phyloP scores from a whole-genome alignment of 2,888 invertebrate genomes.

The Barypeithes pellucidus region DNA sequence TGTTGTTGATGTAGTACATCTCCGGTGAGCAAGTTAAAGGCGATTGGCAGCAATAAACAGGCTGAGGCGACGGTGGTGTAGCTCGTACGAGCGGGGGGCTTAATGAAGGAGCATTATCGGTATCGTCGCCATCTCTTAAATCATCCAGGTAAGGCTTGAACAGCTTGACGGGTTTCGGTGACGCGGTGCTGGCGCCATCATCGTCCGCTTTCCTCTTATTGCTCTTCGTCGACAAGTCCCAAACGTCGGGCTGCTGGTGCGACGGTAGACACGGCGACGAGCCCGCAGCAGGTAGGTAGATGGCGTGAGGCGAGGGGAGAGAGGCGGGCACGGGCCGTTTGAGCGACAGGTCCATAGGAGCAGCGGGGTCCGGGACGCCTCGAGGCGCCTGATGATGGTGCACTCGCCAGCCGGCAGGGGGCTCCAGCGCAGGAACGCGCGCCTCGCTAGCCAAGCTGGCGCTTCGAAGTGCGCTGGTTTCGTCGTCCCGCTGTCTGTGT shows the following conservation, averaged over 20 bases:
- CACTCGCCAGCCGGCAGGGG: conserved; percentile 57
- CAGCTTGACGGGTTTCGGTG: conserved; percentile 79
- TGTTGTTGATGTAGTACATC: conserved; percentile 59
- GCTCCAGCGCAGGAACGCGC: conserved; percentile 64
- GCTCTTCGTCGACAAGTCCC: conserved; percentile 68
- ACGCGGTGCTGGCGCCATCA: conserved; percentile 38
- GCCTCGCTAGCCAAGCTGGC: conserved; percentile 57
- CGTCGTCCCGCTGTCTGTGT: conserved; percentile 70
- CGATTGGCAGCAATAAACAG: conserved; percentile 52
- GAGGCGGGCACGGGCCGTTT: conserved; percentile 63
- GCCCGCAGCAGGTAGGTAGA: conserved; percentile 52
- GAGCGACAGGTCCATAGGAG: conserved; percentile 70
- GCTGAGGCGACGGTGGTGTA: conserved; percentile 62
- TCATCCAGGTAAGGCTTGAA: conserved; percentile 86
- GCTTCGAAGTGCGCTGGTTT: conserved; percentile 51
- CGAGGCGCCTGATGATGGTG: conserved; percentile 58
- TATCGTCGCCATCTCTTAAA: conserved; percentile 72
- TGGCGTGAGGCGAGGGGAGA: conserved; percentile 60
- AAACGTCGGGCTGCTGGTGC: conserved; percentile 64
- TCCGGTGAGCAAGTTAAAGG: conserved; percentile 44
- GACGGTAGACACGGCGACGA: conserved; percentile 52
- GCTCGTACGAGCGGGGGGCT: conserved; percentile 10
- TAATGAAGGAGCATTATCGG: conserved; percentile 52
- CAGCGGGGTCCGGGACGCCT: conserved; percentile 62
- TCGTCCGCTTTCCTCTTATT: conserved; percentile 58